These are phyloP conservation scores for Melinopterus prodromus DNA, from an alignment of 2,888 invertebrate species.

Conservation along the genomic window DNA sequence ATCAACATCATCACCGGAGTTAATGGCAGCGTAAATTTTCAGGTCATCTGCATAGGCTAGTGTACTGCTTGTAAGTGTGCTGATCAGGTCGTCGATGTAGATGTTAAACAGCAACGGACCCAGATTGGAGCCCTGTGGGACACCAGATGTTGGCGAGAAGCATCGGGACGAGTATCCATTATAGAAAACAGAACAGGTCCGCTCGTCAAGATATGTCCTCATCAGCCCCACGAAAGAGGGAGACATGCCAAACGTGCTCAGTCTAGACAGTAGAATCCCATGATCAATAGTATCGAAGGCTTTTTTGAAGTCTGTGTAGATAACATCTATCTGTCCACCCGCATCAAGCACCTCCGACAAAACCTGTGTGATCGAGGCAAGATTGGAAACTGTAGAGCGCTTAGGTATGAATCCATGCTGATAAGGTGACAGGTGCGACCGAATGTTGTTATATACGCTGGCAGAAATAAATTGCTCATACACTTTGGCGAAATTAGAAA, in stretches of 20 bases:
- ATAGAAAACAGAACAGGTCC: not conserved
- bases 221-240: not conserved
- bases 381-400: conserved; percentile 15
- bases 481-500: conserved; percentile 10
- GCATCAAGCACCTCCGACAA: conserved; percentile 13
- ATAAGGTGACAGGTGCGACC: too few species aligned
- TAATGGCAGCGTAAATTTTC: not conserved
- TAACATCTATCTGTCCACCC: conserved; percentile 14
- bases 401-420: not conserved
- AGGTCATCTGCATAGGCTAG: not conserved
- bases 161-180: not conserved
- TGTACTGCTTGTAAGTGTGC: not conserved
- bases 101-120: not conserved
- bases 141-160: not conserved
- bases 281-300: conserved; percentile 14
- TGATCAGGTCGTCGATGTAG: not conserved
- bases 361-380: conserved; percentile 5
- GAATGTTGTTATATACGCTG: too few species aligned
- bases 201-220: not conserved
- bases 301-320: conserved; percentile 19
- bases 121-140: not conserved
- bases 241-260: conserved; percentile 5
- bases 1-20: not conserved
- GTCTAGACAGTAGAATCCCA: not conserved
- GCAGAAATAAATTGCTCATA: conserved; percentile 1